A percentile compares a stretch with the other conserved stretches of the same genome.
Conservation (phyloP, 2,888 invertebrate species). For the Watsonalla cultraria region DNA sequence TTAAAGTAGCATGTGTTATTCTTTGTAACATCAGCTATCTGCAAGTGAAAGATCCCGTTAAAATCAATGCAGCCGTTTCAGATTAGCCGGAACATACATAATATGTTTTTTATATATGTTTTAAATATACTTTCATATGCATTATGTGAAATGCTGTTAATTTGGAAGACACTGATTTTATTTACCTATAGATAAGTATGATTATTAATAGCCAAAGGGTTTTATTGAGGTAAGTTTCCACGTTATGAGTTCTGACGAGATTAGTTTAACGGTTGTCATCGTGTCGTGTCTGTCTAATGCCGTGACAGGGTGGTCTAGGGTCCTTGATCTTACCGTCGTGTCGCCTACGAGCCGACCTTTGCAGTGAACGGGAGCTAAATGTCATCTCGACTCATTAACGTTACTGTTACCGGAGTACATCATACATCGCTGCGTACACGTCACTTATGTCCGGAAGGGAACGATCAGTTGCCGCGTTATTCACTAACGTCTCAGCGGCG, state of each 20-base stretch:
- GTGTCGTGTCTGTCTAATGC: not conserved
- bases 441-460: not conserved
- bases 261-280: not conserved
- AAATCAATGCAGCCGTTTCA: too few species aligned
- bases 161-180: too few species aligned
- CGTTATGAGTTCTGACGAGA: not conserved
- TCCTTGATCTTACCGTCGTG: conserved; percentile 46
- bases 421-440: conserved; percentile 5
- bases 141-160: too few species aligned
- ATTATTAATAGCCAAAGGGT: not conserved
- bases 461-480: too few species aligned
- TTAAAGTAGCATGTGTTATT: too few species aligned
- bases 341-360: conserved; percentile 43
- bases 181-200: not conserved
- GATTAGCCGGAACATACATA: too few species aligned
- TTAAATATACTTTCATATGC: too few species aligned
- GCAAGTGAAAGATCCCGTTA: too few species aligned
- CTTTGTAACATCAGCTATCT: too few species aligned
- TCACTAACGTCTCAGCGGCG: too few species aligned
- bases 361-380: conserved; percentile 45
- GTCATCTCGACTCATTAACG: conserved; percentile 37
- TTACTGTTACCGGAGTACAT: conserved; percentile 23
- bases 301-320: conserved; percentile 5
- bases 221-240: not conserved
- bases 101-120: too few species aligned